Evolutionary conservation across 2,888 invertebrate genomes (phyloP).

Genomic region (Craniophora ligustri): DNA sequence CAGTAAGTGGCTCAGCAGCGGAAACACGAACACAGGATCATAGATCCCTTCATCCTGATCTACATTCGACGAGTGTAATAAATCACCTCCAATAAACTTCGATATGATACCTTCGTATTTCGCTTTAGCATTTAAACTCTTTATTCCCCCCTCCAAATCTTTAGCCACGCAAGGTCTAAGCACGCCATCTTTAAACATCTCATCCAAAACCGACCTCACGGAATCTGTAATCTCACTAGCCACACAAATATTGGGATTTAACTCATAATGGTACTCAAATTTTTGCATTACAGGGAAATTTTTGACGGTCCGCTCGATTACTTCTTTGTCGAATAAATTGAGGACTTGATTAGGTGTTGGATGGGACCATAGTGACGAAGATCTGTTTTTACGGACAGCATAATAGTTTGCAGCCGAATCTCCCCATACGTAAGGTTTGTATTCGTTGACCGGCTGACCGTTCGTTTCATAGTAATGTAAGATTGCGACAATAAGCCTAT

Average conservation of each 20-base stretch:
- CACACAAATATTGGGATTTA: slow-evolving; percentile 59
- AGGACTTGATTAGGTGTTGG: slow-evolving; percentile 92
- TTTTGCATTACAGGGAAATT: slow-evolving; percentile 91
- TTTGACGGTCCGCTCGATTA: slow-evolving; percentile 90
- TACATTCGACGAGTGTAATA: slow-evolving; percentile 63
- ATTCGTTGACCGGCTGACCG: slow-evolving; percentile 90
- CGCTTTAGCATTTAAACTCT: slow-evolving; percentile 59
- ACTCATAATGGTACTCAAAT: slow-evolving; percentile 82
- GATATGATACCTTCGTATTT: slow-evolving; percentile 60
- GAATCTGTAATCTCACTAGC: slow-evolving; percentile 48
- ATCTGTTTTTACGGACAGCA: slow-evolving; percentile 89
- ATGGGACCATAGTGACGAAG: slow-evolving; percentile 90
- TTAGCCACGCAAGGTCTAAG: slow-evolving; percentile 57
- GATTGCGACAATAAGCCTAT: slow-evolving; percentile 91
- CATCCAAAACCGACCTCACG: slow-evolving; percentile 57
- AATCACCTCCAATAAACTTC: slow-evolving; percentile 59
- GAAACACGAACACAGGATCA: slow-evolving; percentile 94
- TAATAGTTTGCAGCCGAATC: slow-evolving; percentile 94
- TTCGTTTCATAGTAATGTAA: slow-evolving; percentile 91
- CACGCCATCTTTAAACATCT: slow-evolving; percentile 62
- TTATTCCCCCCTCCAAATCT: slow-evolving; percentile 65
- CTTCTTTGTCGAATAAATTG: slow-evolving; percentile 91
- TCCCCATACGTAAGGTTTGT: slow-evolving; percentile 95
- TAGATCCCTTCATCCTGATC: slow-evolving; percentile 87
- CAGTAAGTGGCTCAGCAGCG: slow-evolving; percentile 92